phyloP scores from a whole-genome alignment of 2,888 invertebrate species.

The Patella caerulea region DNA sequence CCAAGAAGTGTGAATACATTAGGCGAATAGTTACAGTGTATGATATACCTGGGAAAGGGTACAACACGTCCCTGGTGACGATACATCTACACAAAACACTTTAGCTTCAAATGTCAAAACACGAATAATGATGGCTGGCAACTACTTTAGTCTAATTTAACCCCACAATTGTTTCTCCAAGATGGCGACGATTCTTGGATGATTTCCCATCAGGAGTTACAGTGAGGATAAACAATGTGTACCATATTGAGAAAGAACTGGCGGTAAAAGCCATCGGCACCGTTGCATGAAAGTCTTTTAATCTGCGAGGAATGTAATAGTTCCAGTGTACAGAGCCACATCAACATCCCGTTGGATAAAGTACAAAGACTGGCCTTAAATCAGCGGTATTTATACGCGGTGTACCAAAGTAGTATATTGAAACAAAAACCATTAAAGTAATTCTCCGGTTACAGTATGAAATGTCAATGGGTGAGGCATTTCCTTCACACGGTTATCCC shows the following conservation, averaged over 20 bases:
- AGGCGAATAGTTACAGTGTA: no score
- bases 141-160: neutral
- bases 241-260: neutral
- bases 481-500: neutral
- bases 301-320: neutral
- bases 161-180: neutral
- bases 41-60: no score
- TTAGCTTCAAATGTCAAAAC: neutral
- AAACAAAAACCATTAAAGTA: conserved; percentile 12
- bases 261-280: conserved; percentile 5
- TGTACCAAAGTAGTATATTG: conserved; percentile 6
- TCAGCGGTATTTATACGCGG: neutral
- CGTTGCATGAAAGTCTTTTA: neutral
- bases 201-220: conserved; percentile 3
- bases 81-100: neutral
- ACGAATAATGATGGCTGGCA: neutral
- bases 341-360: neutral
- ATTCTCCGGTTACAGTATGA: neutral
- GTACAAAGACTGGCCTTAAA: neutral
- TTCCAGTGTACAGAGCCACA: neutral
- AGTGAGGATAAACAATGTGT: neutral
- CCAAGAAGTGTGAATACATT: no score
- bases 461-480: neutral
- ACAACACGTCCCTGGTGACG: neutral
- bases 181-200: neutral